A percentile compares a stretch with the other conserved stretches of the same genome.
phyloP scores from a whole-genome alignment of 2,888 invertebrate genomes.

The Crocallis elinguaria region DNA sequence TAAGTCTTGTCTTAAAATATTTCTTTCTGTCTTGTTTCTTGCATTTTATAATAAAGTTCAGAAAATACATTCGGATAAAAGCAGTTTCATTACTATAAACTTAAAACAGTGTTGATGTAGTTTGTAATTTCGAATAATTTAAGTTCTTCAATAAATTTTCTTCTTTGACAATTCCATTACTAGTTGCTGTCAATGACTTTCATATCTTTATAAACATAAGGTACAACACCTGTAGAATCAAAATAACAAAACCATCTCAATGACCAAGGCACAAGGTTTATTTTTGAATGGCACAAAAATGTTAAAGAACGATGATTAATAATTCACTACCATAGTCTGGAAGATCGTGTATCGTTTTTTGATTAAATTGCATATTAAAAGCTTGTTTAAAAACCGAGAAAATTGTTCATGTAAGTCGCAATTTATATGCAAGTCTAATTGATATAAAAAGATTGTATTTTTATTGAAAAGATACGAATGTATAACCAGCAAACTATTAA shows the following conservation, averaged over 20 bases:
- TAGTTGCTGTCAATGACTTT: conserved; percentile 3
- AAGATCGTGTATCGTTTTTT: conserved; percentile 26
- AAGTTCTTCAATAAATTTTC: conserved; percentile 9
- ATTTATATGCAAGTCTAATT: conserved; percentile 20
- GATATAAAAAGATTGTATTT: conserved; percentile 7
- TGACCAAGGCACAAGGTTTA: not conserved
- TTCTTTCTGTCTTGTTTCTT: too few species aligned
- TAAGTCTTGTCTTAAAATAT: too few species aligned
- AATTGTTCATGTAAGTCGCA: conserved; percentile 25
- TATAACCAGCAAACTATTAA: too few species aligned
- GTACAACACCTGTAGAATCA: not conserved
- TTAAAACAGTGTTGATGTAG: not conserved
- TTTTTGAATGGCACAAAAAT: not conserved
- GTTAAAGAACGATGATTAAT: not conserved
- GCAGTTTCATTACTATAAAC: not conserved
- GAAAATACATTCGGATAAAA: not conserved
- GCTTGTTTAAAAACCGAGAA: conserved; percentile 31
- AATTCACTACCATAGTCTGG: conserved; percentile 15
- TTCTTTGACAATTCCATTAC: conserved; percentile 25
- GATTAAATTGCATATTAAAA: conserved; percentile 40
- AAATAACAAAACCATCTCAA: not conserved
- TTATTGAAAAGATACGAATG: too few species aligned
- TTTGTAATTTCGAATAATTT: not conserved
- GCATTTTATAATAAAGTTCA: too few species aligned
- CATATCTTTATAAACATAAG: conserved; percentile 15